Conservation (phyloP, 2,113 vertebrate species). For the Vombatus ursinus region DNA sequence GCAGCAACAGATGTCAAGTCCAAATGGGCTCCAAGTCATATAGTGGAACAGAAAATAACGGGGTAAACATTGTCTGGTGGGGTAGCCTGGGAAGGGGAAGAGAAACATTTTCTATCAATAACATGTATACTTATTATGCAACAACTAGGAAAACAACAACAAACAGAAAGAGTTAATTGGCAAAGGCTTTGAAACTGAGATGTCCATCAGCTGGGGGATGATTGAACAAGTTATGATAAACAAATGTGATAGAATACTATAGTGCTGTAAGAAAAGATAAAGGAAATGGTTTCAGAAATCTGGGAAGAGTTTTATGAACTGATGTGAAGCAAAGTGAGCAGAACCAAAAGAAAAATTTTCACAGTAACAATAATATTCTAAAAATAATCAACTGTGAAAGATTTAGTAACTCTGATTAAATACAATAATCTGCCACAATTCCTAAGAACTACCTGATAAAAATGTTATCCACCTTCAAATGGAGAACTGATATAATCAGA, state of each 20-base stretch:
- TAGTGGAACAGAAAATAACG: no score
- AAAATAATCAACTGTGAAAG: not conserved
- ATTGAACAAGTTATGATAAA: not conserved
- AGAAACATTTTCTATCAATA: no score
- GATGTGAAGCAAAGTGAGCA: not conserved
- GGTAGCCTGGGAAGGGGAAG: no score
- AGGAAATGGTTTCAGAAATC: not conserved
- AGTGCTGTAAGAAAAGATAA: not conserved
- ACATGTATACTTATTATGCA: no score
- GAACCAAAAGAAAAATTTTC: not conserved
- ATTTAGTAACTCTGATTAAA: not conserved
- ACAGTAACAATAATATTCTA: not conserved
- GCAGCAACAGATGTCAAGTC: no score
- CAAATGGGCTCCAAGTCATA: no score
- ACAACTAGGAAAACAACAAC: no score
- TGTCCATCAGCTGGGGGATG: not conserved
- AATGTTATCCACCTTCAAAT: not conserved
- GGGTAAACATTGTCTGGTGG: no score
- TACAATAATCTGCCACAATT: not conserved
- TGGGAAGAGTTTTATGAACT: not conserved
- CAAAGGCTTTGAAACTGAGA: not conserved
- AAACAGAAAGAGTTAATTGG: no score
- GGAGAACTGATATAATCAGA: not conserved
- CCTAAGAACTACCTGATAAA: not conserved
- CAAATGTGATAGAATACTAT: not conserved